Base-by-base conservation (phyloP, 2,797 vertebrate species). In the Lateolabrax maculatus region DNA sequence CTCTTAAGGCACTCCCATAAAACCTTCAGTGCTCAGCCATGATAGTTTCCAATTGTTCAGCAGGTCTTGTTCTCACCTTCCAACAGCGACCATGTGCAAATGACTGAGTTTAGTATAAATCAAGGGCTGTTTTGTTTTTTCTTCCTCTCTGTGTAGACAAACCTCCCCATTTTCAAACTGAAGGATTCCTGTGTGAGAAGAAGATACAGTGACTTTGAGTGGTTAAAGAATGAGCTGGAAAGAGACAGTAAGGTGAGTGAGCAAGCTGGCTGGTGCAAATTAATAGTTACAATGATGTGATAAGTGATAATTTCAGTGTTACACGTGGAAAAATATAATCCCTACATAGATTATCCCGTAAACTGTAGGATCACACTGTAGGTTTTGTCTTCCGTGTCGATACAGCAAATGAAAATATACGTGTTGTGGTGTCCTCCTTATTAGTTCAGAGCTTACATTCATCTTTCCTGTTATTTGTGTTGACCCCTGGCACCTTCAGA, bases 181-280 rank as follows among this genome's bases (percentile, higher is more conserved):
- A 99, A 99, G 93, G 98, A 99, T 69, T 99, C 98, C 0, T 97
- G 96, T 70, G 98, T 99, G 85, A 96, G 97, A 81, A 96, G 98
- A 94, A 95, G 98, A 95, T 99, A 99, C 94, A 99, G 98, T 4
- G 98, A 99, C 92, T 99, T 99, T 83, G 98, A 99, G 79, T 99
- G 98, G 98, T 92, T 99, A 92, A 99, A 99, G 94, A 99, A 98
- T 89, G 98, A 99, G 92, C 93, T 99, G 95, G 98, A 99, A 90
- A 95, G 98, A 93, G 98, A 99, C 95, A 99, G 98, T 93, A 99
- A 99, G 97, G 98, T 98, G 91, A 94, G 95, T 71, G 66, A 80
- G 27, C 13, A 34, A 6, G 4, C 21, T 31, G 21, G 19, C 18
- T 25, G 11, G 10, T 49, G 27, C 25, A 72, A 77, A 34, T 31